Conservation (phyloP, 2,888 invertebrate genomes). For the Lasius platythorax region DNA sequence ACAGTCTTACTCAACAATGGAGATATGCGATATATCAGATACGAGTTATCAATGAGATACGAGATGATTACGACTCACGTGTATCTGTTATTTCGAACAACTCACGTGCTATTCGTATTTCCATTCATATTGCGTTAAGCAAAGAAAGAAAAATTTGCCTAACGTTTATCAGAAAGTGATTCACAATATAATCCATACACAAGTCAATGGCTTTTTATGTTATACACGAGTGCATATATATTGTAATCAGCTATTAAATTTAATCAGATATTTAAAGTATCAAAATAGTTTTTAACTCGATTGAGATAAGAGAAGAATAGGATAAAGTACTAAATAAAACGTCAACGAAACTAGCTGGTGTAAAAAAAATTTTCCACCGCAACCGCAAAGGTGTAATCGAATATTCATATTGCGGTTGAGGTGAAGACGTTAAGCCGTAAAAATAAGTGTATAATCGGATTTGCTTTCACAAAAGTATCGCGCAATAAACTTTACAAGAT, state of each 20-base stretch:
- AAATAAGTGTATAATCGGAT: conserved; percentile 19
- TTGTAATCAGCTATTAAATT: background rate
- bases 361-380: conserved; percentile 29
- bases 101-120: conserved; percentile 34
- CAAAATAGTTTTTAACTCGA: background rate
- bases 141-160: background rate
- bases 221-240: background rate
- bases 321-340: background rate
- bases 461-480: background rate
- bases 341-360: background rate
- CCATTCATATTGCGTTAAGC: background rate
- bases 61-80: background rate
- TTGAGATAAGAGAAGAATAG: background rate
- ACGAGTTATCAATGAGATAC: conserved; percentile 55
- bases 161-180: conserved; percentile 9
- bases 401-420: conserved; percentile 60
- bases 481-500: background rate
- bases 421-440: background rate
- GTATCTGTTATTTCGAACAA: conserved; percentile 52
- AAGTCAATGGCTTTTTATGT: background rate
- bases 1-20: conserved; percentile 41
- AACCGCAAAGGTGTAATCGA: conserved; percentile 62
- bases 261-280: conserved; percentile 1
- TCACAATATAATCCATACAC: background rate
- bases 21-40: conserved; percentile 37